Conservation (phyloP, 30 jellyfish, hydroid and myxozoan species). For the Hydractinia symbiolongicarpus region DNA sequence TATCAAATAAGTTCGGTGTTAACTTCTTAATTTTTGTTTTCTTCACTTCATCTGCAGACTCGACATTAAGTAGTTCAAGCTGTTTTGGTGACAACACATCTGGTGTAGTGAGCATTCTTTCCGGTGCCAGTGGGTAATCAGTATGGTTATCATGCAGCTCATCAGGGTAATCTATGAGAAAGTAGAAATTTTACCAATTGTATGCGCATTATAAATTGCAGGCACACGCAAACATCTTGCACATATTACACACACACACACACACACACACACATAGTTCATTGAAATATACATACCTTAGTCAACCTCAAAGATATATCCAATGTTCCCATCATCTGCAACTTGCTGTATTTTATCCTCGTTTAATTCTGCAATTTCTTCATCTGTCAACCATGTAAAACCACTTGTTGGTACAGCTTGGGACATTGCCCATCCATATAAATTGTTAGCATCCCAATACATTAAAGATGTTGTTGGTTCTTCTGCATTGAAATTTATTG, state of each 20-base stretch:
- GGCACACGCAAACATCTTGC: too few species aligned
- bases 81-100: too few species aligned
- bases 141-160: neutral
- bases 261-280: too few species aligned
- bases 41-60: too few species aligned
- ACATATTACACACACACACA: too few species aligned
- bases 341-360: neutral
- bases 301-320: too few species aligned
- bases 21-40: neutral
- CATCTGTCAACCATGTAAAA: conserved; percentile 40
- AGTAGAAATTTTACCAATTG: too few species aligned
- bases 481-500: conserved; percentile 6
- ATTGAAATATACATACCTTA: too few species aligned
- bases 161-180: conserved; percentile 27
- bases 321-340: too few species aligned
- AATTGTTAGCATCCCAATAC: conserved; percentile 69
- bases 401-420: conserved; percentile 57
- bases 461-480: conserved; percentile 15
- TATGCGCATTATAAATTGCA: too few species aligned
- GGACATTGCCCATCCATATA: conserved; percentile 77
- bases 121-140: conserved; percentile 22
- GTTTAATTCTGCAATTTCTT: conserved; percentile 16
- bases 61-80: too few species aligned
- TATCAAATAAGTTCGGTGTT: too few species aligned
- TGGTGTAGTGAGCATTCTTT: neutral